A percentile compares a stretch with the other conserved stretches of the same genome.
These are phyloP conservation scores for Poeciliopsis retropinna DNA, from an alignment of 2,113 vertebrate genomes.

Conservation along the genomic window DNA sequence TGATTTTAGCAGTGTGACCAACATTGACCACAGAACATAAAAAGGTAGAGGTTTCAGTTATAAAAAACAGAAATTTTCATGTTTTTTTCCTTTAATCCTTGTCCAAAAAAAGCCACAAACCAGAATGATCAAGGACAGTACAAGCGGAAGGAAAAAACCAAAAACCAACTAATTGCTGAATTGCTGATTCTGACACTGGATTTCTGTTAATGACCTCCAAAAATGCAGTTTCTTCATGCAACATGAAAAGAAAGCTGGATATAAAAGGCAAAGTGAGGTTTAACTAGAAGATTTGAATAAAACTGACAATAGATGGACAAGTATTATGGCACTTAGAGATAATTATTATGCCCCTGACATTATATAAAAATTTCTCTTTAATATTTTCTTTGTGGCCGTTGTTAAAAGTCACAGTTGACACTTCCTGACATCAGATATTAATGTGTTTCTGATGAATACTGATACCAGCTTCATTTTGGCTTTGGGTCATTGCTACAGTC, in stretches of 20 bases:
- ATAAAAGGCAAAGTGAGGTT: background rate
- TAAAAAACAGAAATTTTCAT: background rate
- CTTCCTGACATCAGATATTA: background rate
- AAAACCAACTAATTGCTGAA: background rate
- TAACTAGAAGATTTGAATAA: background rate
- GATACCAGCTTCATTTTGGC: conserved; percentile 10
- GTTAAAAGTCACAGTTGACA: background rate
- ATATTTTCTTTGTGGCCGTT: background rate
- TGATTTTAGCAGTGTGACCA: background rate
- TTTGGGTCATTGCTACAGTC: conserved; percentile 24
- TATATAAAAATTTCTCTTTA: background rate
- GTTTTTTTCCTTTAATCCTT: background rate
- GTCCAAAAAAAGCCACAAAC: background rate
- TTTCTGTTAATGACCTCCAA: background rate
- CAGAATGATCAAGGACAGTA: background rate
- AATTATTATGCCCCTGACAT: background rate
- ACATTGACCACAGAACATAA: background rate
- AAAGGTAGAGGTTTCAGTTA: background rate
- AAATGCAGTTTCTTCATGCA: background rate
- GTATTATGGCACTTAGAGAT: background rate
- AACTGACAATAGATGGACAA: background rate
- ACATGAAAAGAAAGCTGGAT: background rate
- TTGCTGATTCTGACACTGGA: too few species aligned
- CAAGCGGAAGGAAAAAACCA: background rate
- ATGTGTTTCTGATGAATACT: background rate